Conservation (phyloP, 92 coral and sea anemone genomes). For the Porites divaricata region DNA sequence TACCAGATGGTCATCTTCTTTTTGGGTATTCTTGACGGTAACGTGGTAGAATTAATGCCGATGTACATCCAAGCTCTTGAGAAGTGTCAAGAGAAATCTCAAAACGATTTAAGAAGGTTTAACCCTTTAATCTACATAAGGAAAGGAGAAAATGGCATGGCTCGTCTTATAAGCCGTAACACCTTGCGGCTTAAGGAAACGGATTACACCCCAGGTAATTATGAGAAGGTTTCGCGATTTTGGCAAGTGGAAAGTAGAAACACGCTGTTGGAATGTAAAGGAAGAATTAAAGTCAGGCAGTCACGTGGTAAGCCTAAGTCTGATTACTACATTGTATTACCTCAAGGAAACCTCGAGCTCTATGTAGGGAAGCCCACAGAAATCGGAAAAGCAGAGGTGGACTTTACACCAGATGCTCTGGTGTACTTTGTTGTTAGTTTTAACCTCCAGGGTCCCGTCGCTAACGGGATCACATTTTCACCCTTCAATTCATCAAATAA, state of each 20-base stretch:
- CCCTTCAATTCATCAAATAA: constrained; percentile 43
- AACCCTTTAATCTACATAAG: constrained; percentile 65
- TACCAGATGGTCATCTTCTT: constrained; percentile 81
- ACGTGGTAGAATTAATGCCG: constrained; percentile 42
- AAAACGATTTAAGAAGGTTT: constrained; percentile 59
- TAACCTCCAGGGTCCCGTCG: constrained; percentile 81
- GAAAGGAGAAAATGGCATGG: constrained; percentile 85
- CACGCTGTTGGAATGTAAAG: constrained; percentile 81
- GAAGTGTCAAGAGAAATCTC: constrained; percentile 70
- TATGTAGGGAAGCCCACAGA: constrained; percentile 85
- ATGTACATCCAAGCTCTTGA: constrained; percentile 49
- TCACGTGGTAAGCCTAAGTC: constrained; percentile 35
- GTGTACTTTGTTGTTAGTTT: constrained; percentile 95
- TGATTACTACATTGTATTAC: constrained; percentile 71
- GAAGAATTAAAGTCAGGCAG: constrained; percentile 66
- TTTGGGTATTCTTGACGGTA: constrained; percentile 71
- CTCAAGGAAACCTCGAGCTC: constrained; percentile 84
- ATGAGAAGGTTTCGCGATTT: constrained; percentile 39
- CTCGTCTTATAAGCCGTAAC: constrained; percentile 68
- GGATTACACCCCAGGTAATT: constrained; percentile 45
- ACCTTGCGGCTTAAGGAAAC: constrained; percentile 69
- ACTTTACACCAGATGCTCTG: constrained; percentile 75
- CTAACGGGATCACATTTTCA: constrained; percentile 86
- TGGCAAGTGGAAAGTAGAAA: constrained; percentile 63
- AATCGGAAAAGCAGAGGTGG: constrained; percentile 73